A percentile compares a stretch with the other conserved stretches of the same genome.
Evolutionary conservation across 2,797 vertebrate genomes (phyloP).

Genomic region (Dallia pectoralis): DNA sequence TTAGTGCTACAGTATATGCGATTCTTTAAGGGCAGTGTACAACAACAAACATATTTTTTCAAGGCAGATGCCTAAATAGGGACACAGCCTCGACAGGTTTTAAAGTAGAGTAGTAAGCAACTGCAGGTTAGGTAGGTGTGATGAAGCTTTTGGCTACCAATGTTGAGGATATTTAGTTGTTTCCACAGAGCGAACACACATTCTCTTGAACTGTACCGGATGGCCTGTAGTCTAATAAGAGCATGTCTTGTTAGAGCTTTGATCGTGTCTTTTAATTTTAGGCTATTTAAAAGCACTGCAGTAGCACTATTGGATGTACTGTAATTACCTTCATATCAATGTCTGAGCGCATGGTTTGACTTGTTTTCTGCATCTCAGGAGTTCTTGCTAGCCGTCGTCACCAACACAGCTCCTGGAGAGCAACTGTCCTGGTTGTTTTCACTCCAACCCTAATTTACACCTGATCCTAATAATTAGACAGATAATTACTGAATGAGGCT

Average conservation of each 20-base stretch:
- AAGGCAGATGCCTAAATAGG: too few species aligned
- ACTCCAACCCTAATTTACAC: too few species aligned
- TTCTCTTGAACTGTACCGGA: conserved; percentile 3
- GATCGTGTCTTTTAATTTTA: conserved; percentile 22
- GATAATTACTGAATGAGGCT: too few species aligned
- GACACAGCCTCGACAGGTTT: too few species aligned
- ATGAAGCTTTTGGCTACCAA: neutral
- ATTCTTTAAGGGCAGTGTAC: too few species aligned
- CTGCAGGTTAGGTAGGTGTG: neutral
- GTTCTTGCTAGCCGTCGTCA: too few species aligned
- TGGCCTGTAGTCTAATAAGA: neutral
- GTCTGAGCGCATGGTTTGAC: neutral
- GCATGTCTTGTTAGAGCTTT: conserved; percentile 17
- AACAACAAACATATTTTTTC: too few species aligned
- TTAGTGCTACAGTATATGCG: too few species aligned
- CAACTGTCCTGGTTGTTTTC: too few species aligned
- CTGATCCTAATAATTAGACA: too few species aligned
- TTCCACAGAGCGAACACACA: neutral
- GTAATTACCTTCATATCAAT: conserved; percentile 15
- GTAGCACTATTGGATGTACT: conserved; percentile 17
- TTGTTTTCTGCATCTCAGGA: neutral
- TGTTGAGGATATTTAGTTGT: neutral
- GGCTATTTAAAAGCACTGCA: conserved; percentile 29
- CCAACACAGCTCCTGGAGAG: too few species aligned
- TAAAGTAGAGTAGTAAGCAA: neutral